Percentiles rank a stretch among this genome's conserved stretches.
phyloP scores from a whole-genome alignment of 2,888 invertebrate genomes.

The Apodemia mormo region DNA sequence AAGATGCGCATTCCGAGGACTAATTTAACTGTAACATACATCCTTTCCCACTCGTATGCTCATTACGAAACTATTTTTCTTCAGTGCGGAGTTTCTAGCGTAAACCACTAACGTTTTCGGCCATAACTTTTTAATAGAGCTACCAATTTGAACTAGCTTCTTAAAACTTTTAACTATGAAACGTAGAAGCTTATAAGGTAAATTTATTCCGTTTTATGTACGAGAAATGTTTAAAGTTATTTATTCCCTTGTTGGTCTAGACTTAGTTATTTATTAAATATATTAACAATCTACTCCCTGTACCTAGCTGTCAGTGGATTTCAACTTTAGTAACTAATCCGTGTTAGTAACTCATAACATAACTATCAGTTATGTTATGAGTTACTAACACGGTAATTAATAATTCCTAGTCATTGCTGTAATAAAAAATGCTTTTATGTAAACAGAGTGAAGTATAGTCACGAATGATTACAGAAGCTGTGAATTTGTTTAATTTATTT shows the following conservation, averaged over 20 bases:
- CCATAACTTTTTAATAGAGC: conserved; percentile 39
- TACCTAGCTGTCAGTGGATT: too few relatives aligned
- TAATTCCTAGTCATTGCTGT: too few relatives aligned
- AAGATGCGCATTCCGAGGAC: not conserved
- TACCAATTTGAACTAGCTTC: conserved; percentile 38
- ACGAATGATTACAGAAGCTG: too few relatives aligned
- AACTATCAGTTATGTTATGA: too few relatives aligned
- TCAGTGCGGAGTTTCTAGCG: conserved; percentile 30
- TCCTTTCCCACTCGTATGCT: conserved; percentile 29
- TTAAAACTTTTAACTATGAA: conserved; percentile 38
- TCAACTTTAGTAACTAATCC: too few relatives aligned
- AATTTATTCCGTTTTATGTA: conserved; percentile 33
- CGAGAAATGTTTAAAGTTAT: conserved; percentile 32
- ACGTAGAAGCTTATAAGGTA: conserved; percentile 33
- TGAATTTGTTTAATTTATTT: too few relatives aligned
- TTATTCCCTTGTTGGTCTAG: conserved; percentile 22
- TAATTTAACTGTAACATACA: conserved; percentile 10
- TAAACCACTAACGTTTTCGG: conserved; percentile 34
- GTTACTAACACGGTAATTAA: too few relatives aligned
- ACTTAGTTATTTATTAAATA: not conserved
- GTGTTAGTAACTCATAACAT: too few relatives aligned
- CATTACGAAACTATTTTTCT: conserved; percentile 40
- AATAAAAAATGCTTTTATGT: too few relatives aligned
- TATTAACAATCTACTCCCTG: too few relatives aligned
- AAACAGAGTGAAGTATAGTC: too few relatives aligned